phyloP scores from a whole-genome alignment of 2,113 vertebrate genomes.

The Crotalus viridis region DNA sequence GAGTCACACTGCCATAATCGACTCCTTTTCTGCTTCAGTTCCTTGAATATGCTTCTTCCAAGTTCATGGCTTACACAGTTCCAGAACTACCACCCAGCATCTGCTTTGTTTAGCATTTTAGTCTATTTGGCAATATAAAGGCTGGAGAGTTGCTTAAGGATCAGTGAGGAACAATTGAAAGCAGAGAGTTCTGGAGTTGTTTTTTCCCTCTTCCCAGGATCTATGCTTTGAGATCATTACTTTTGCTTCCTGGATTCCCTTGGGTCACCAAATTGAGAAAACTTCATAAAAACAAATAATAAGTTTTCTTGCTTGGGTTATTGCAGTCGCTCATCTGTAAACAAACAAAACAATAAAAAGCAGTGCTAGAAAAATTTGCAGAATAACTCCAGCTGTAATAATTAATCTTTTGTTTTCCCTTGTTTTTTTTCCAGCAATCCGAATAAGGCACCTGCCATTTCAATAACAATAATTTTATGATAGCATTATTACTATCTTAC shows the following conservation, averaged over 20 bases:
- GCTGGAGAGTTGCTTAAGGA: not conserved
- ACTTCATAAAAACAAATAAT: not conserved
- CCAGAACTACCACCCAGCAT: not conserved
- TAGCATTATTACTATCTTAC: not conserved
- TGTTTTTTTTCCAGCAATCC: constrained; percentile 5
- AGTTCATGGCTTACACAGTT: not conserved
- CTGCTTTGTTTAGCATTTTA: not conserved
- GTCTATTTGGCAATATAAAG: not conserved
- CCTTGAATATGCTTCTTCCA: not conserved
- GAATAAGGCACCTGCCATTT: constrained; percentile 10
- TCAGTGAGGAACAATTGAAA: not conserved
- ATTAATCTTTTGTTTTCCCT: not conserved
- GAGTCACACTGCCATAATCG: not conserved
- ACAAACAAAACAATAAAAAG: constrained; percentile 17
- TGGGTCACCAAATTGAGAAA: not conserved
- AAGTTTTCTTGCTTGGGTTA: not conserved
- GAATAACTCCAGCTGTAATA: constrained; percentile 13
- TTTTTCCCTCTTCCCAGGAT: no score
- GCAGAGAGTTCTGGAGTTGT: not conserved
- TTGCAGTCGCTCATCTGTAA: not conserved
- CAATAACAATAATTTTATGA: not conserved
- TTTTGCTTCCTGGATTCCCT: constrained; percentile 6
- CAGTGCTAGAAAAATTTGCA: not conserved
- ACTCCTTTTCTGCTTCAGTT: not conserved
- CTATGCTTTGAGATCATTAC: constrained; percentile 18